Evolutionary conservation across 2,113 vertebrate genomes (phyloP).

Genomic region (Trinectes maculatus): DNA sequence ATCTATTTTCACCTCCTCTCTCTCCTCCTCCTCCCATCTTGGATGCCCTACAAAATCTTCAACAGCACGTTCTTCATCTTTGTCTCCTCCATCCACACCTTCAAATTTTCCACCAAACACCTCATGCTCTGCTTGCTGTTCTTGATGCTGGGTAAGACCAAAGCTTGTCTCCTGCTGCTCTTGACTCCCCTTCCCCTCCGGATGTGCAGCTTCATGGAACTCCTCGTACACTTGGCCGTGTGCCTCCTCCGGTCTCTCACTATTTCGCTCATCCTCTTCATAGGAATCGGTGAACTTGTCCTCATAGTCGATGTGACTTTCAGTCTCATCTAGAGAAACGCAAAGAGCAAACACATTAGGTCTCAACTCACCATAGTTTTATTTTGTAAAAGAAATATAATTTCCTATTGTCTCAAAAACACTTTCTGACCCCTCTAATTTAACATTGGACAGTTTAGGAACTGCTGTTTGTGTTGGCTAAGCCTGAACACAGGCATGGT

Average conservation of each 20-base stretch:
- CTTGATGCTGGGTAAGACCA: constrained; percentile 46
- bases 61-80: constrained; percentile 33
- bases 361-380: not conserved
- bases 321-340: constrained; percentile 82
- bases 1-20: constrained; percentile 55
- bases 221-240: constrained; percentile 45
- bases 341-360: constrained; percentile 7
- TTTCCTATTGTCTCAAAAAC: not conserved
- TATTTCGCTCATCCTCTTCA: constrained; percentile 60
- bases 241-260: constrained; percentile 58
- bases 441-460: not conserved
- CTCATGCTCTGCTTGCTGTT: constrained; percentile 40
- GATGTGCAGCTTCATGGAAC: constrained; percentile 24
- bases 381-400: not conserved
- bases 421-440: not conserved
- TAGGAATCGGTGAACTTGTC: constrained; percentile 88
- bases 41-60: constrained; percentile 51
- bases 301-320: constrained; percentile 91
- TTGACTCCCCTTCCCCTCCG: constrained; percentile 43
- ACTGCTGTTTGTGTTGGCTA: no score
- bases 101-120: constrained; percentile 26
- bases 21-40: constrained; percentile 40
- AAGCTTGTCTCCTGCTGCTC: constrained; percentile 62
- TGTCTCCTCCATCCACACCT: constrained; percentile 25
- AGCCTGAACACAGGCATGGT: constrained; percentile 8